Base-by-base conservation (phyloP, 2,888 invertebrate genomes). In the Lomographa bimaculata region DNA sequence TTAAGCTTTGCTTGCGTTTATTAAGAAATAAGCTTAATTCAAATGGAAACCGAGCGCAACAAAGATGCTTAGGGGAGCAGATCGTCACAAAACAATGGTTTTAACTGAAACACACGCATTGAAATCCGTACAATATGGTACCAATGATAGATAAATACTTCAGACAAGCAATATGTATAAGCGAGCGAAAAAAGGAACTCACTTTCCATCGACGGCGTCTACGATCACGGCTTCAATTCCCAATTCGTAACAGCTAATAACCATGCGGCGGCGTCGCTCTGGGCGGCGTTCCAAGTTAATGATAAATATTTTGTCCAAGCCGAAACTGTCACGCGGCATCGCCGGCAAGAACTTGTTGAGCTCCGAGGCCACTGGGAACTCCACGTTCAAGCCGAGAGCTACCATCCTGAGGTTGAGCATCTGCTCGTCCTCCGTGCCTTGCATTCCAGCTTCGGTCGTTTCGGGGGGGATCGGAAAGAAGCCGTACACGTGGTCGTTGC, bases 191-290 rank as follows among this genome's bases (percentile, higher is more conserved):
- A 8, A 26, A 27, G 8, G 8, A 23, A 60, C 44, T 48, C 83
- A 95, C 95, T 92, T 93, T 60, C 98, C 98, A 89, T 98, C 98
- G 2, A 98, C 92, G 1, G 98, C 98, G 43, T 94, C 91, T n/a
- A 96, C 79, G 34, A 92, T 71, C 33, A 92, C 92, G 0, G 92
- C 94, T n/a, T 94, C 90, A 57, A 98, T 86, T 0, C 97, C 97
- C 0, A 98, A 82, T 58, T 95, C 94, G 24, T 93, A 89, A 56
- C 99, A 95, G 43, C 94, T 93, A 18, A 87, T 68, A 36, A 92
- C 76, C 98, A 99, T 99, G 56, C 96, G 90, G 3, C 74, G 63
- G 21, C 95, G 85, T 41, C 98, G 89, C 62, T 98, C 96, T 0
- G 92, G 91, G 35, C 99, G 90, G 37, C 99, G 87, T 49, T 93